Base-by-base conservation (phyloP, 2,797 vertebrate species). In the Ceryle rudis region DNA sequence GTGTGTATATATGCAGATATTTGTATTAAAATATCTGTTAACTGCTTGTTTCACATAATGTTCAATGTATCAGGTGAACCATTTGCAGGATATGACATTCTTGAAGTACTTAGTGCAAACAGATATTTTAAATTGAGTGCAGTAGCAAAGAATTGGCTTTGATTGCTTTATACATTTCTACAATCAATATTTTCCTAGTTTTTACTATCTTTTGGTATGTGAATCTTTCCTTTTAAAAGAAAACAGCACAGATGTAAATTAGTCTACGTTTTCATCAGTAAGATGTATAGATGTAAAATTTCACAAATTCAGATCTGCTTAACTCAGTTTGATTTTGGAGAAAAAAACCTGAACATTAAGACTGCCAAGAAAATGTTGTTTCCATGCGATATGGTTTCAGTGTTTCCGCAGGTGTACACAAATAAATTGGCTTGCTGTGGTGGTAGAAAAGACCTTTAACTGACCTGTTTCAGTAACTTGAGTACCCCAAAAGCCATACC, bases 391-490 rank as follows among this genome's bases (percentile, higher is more conserved):
- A 70, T 75, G 29, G 42, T 90, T 92, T 77, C 33, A 75, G 28
- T 31, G 21, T 80, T 97, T 79, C 58, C 67, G 57, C 29, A 90
- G 42, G 47, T 3, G 87, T 7, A 28, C 51, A 33, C 18, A 62
- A 92, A 46, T 65, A 61, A 72, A 86, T 82, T 77, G 37, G 22
- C 31, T 62, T 47, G 51, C 41, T 69, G 11, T 65, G 11, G 25
- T 71, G 25, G 33, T 72, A 64, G 67, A 81, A 95, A 94, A 79
- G 13, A 39, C 37, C 35, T 90, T 83, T 91, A 75, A 90, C 67
- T 92, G 81, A 84, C 29, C 70, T 79, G 5, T 70, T 92, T 35
- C 60, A 44, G 52, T 74, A 85, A 82, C 37, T 14, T 65, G 37
- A 58, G 65, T 74, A 82, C 46, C n/a, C 58, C 37, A 82, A 71